Base-by-base conservation (phyloP, 2,888 invertebrate species). In the Acleris sparsana region DNA sequence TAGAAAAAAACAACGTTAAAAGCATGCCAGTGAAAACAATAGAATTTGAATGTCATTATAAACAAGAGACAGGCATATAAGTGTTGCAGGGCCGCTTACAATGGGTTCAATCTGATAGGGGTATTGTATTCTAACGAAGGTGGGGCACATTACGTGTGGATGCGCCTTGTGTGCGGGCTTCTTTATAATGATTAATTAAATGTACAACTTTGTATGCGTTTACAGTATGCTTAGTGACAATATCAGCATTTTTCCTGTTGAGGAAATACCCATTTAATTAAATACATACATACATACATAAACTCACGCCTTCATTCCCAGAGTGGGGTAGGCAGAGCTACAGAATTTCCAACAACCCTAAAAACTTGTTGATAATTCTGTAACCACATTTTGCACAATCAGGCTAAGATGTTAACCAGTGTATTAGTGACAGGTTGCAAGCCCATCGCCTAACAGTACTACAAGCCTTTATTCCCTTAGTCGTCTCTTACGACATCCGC, bases 71-170 rank as follows among this genome's bases (percentile, higher is more conserved):
- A 72, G 79, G 76, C 76, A 55, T 59, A 62, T 55, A 52, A 44
- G 62, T 48, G 18, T 48, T 62, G 25, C 57, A 13, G n/a, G 17
- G 18, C 73, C 70, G 71, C 73, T 73, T 72, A 86, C 83, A 87
- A 84, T 86, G 81, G 80, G 80, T 76, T 73, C 78, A 80, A 83
- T 80, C 72, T 74, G 74, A 79, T 76, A 74, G 72, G 72, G 75
- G 74, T 76, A 83, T 89, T 89, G 89, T 90, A 86, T 88, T 88
- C 81, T 75, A 84, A 85, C 77, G 77, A 82, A 84, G 88, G 86
- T 78, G 80, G 77, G 83, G 84, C 82, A 77, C 82, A 81, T 84
- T 81, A 81, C 80, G 75, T 80, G 81, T 87, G 83, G 80, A 78
- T 80, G 84, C 83, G 72, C 71, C 70, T 64, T 66, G 64, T 62